Evolutionary conservation across 1,140 invertebrate species (phyloP).

Genomic region (Pogonomyrmex barbatus): DNA sequence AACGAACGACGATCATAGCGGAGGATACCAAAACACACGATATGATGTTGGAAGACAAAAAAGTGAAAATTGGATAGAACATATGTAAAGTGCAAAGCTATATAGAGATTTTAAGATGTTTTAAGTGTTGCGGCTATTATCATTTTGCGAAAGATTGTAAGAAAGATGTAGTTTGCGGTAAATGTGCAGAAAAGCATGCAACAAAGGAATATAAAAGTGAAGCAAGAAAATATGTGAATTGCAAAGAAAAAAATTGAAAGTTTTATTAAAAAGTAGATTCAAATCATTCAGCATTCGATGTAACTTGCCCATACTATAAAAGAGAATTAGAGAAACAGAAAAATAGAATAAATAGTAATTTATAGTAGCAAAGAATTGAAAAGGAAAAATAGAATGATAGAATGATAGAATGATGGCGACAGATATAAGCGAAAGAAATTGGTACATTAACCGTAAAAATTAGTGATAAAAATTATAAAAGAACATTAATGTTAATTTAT

Average conservation of each 20-base stretch:
- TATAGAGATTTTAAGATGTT: neutral
- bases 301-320: neutral
- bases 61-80: neutral
- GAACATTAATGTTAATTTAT: neutral
- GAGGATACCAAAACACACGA: neutral
- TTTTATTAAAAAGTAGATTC: neutral
- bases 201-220: neutral
- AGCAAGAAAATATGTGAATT: neutral
- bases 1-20: neutral
- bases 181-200: neutral
- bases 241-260: neutral
- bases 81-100: neutral
- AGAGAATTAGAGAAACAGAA: neutral
- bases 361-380: too few species aligned
- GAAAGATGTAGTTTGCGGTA: neutral
- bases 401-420: too few species aligned
- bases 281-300: neutral
- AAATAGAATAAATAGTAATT: too few species aligned
- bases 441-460: neutral
- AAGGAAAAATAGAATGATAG: too few species aligned
- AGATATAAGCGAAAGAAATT: neutral
- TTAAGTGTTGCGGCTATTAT: neutral
- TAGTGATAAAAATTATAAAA: neutral
- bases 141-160: constrained; percentile 4
- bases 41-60: neutral